Conservation (phyloP, 2,888 invertebrate species). For the Ditula angustiorana region DNA sequence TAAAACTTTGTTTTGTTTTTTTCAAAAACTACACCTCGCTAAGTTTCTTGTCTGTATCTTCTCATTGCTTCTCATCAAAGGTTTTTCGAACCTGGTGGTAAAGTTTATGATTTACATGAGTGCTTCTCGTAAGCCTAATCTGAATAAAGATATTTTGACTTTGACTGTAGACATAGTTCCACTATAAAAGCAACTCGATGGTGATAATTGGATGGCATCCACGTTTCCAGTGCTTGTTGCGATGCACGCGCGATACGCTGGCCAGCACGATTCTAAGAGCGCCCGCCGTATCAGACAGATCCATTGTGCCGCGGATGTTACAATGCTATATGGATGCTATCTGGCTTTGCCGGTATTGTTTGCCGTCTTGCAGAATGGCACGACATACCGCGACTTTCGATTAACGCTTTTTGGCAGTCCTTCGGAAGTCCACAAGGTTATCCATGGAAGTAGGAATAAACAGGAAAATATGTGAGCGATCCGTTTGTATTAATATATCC, state of each 20-base stretch:
- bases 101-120: no score
- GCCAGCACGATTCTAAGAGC: conserved; percentile 40
- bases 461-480: no score
- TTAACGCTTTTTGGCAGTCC: background rate
- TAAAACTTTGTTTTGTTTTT: background rate
- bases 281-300: conserved; percentile 26
- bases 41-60: no score
- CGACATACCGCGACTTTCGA: background rate
- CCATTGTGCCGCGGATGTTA: conserved; percentile 2
- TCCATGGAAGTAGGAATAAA: no score
- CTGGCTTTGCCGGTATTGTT: conserved; percentile 28
- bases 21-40: no score
- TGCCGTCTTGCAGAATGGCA: background rate
- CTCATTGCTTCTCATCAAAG: no score
- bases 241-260: conserved; percentile 60
- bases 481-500: no score
- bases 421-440: background rate
- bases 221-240: conserved; percentile 51
- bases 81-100: no score
- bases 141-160: no score
- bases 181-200: conserved; percentile 41
- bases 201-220: conserved; percentile 30
- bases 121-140: no score
- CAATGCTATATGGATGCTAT: no score
- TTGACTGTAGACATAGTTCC: conserved; percentile 31